phyloP scores from a whole-genome alignment of 2,888 invertebrate genomes.

The Allophyes oxyacanthae region DNA sequence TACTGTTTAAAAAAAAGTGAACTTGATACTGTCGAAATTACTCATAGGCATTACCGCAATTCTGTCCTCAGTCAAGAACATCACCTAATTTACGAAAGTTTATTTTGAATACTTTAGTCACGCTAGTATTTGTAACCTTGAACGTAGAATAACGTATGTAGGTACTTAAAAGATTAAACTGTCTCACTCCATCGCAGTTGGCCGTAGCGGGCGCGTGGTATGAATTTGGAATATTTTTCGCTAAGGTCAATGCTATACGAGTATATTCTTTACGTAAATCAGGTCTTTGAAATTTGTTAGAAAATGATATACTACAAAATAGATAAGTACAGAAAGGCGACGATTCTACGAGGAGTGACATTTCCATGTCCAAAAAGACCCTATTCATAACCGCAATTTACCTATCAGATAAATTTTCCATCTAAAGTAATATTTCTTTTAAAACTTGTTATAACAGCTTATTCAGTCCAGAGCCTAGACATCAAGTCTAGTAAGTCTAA shows the following conservation, averaged over 20 bases:
- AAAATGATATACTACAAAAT: too few relatives aligned
- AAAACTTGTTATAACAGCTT: too few relatives aligned
- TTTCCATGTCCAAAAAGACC: too few relatives aligned
- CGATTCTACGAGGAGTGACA: too few relatives aligned
- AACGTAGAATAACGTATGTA: conserved; percentile 53
- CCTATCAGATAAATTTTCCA: too few relatives aligned
- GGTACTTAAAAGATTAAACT: conserved; percentile 62
- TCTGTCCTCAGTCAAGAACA: conserved; percentile 32
- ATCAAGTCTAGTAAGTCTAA: too few relatives aligned
- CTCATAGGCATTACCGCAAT: conserved; percentile 11
- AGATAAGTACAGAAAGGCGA: too few relatives aligned
- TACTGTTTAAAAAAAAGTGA: too few relatives aligned
- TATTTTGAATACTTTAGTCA: conserved; percentile 60
- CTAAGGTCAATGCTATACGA: conserved; percentile 50
- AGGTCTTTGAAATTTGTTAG: not conserved
- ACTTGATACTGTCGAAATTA: too few relatives aligned
- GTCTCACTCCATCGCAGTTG: conserved; percentile 60
- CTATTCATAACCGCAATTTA: too few relatives aligned
- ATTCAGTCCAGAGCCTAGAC: too few relatives aligned
- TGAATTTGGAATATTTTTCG: conserved; percentile 54
- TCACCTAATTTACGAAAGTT: conserved; percentile 43
- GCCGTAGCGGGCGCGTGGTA: conserved; percentile 54
- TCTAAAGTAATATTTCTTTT: too few relatives aligned
- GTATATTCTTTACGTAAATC: conserved; percentile 16
- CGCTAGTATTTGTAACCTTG: conserved; percentile 66